A percentile compares a stretch with the other conserved stretches of the same genome.
Conservation (phyloP, 2,797 vertebrate species). For the Alectoris magna region DNA sequence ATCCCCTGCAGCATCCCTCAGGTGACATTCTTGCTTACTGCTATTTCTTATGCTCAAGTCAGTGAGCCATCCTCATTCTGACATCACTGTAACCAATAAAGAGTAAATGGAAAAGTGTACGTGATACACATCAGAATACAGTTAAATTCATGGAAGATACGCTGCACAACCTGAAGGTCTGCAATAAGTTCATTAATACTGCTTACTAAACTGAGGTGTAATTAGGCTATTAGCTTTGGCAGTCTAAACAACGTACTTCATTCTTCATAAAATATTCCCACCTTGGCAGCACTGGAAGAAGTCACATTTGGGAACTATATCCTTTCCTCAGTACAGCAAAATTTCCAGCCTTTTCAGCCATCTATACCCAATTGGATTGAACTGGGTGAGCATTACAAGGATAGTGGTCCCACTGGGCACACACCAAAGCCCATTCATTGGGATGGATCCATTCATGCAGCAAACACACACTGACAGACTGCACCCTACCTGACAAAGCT, state of each 20-base stretch:
- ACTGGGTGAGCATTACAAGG: neutral
- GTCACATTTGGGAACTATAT: neutral
- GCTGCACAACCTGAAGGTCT: neutral
- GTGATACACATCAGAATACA: neutral
- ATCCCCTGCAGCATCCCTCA: neutral
- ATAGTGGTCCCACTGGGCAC: fast-evolving
- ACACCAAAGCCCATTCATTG: neutral
- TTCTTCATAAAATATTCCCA: neutral
- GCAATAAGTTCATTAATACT: neutral
- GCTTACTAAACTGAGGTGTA: neutral
- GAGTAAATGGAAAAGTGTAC: neutral
- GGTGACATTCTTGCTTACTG: neutral
- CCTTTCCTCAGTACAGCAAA: neutral
- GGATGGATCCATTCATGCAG: neutral
- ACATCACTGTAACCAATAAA: neutral
- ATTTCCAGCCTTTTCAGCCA: neutral
- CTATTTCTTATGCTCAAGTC: neutral
- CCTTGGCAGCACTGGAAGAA: neutral
- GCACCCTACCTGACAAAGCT: neutral
- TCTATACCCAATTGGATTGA: neutral
- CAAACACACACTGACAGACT: neutral
- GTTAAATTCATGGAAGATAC: neutral
- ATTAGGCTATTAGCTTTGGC: neutral
- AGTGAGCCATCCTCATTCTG: neutral
- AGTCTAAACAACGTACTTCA: neutral